A percentile compares a stretch with the other conserved stretches of the same genome.
Evolutionary conservation across 2,797 vertebrate species (phyloP).

Genomic region (Nasua narica): DNA sequence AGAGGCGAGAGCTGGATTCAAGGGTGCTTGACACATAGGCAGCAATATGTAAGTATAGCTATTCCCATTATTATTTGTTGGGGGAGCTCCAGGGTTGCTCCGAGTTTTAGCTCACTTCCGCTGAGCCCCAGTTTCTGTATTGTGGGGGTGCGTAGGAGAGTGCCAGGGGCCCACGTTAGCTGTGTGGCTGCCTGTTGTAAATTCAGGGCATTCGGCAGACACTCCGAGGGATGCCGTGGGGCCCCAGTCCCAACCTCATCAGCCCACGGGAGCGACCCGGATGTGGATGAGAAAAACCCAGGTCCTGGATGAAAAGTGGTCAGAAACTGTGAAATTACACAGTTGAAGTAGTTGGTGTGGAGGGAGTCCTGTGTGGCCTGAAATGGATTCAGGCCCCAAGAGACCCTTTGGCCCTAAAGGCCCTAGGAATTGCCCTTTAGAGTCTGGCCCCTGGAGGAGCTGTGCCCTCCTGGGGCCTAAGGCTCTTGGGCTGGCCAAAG

Average conservation of each 20-base stretch:
- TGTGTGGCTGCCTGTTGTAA: neutral
- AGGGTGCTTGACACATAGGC: neutral
- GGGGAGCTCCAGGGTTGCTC: neutral
- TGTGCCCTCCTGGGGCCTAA: neutral
- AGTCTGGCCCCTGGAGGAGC: neutral
- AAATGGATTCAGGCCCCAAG: neutral
- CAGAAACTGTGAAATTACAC: neutral
- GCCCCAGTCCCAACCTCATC: neutral
- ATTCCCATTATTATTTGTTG: neutral
- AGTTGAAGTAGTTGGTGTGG: neutral
- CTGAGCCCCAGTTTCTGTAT: neutral
- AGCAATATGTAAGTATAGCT: neutral
- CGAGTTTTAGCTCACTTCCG: neutral
- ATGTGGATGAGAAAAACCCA: neutral
- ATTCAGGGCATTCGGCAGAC: neutral
- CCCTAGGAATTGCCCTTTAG: neutral
- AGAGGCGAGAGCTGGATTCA: neutral
- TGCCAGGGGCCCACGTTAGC: neutral
- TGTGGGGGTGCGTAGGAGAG: too few species aligned
- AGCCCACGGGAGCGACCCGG: neutral
- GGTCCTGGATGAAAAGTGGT: neutral
- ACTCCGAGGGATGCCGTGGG: neutral
- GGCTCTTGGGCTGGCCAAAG: neutral
- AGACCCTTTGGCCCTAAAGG: neutral
- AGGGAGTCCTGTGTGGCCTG: neutral